phyloP scores from a whole-genome alignment of 2,888 invertebrate genomes.

The Schrankia costaestrigalis region DNA sequence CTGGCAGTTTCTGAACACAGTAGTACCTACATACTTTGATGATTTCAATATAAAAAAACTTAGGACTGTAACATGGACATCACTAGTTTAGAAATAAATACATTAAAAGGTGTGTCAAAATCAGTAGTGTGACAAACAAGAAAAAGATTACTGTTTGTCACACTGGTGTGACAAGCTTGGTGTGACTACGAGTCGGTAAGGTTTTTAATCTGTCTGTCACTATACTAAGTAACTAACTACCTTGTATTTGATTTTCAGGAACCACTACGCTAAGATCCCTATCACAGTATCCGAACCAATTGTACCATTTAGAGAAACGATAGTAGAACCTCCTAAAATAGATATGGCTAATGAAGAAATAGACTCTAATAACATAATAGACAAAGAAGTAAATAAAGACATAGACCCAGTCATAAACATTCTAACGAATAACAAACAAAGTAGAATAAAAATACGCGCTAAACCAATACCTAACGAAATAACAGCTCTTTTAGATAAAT shows the following conservation, averaged over 20 bases:
- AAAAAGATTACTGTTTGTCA: no score
- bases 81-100: no score
- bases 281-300: slow-evolving; percentile 97
- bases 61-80: no score
- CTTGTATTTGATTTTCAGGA: slow-evolving; percentile 46
- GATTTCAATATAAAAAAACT: no score
- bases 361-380: slow-evolving; percentile 77
- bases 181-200: no score
- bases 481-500: slow-evolving; percentile 85
- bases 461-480: slow-evolving; percentile 87
- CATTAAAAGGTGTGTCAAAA: no score
- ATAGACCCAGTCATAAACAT: slow-evolving; percentile 79
- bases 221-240: neutral
- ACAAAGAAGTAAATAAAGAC: slow-evolving; percentile 67
- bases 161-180: no score
- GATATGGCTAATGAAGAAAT: slow-evolving; percentile 94
- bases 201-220: no score
- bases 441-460: slow-evolving; percentile 87
- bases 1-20: no score
- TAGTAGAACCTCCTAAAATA: slow-evolving; percentile 88
- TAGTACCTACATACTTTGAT: no score
- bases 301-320: slow-evolving; percentile 97
- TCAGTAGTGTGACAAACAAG: no score
- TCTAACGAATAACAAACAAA: slow-evolving; percentile 86
- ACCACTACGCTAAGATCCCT: slow-evolving; percentile 90